A percentile compares a stretch with the other conserved stretches of the same genome.
Conservation (phyloP, 2,888 invertebrate genomes). For the Cantharis rustica region DNA sequence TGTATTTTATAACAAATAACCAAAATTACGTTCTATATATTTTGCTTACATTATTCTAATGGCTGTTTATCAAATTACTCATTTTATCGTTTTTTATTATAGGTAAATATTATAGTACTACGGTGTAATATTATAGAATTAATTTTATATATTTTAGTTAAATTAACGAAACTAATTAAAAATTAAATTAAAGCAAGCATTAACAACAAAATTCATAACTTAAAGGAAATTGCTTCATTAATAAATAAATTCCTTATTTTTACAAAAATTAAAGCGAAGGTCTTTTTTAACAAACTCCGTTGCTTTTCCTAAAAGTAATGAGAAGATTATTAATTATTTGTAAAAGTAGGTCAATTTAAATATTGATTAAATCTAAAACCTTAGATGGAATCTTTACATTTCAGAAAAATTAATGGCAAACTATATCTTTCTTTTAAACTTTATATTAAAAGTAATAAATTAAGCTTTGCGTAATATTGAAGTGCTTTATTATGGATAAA, state of each 20-base stretch:
- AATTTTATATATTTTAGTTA: neutral
- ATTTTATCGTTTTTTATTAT: too few species aligned
- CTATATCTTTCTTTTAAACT: neutral
- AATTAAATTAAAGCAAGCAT: neutral
- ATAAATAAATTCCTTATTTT: neutral
- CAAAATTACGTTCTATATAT: too few species aligned
- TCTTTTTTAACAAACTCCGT: neutral
- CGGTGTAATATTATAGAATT: too few species aligned
- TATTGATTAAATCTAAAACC: neutral
- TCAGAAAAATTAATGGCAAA: neutral
- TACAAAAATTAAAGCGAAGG: neutral
- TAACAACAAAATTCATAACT: neutral
- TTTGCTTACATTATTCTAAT: too few species aligned
- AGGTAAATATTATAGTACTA: too few species aligned
- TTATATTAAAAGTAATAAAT: neutral
- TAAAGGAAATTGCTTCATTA: neutral
- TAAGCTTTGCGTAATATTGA: neutral
- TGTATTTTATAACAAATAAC: too few species aligned
- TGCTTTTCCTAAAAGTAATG: neutral
- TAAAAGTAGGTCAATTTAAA: neutral
- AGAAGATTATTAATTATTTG: neutral
- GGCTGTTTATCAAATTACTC: too few species aligned
- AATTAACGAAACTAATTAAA: neutral
- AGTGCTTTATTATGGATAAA: neutral
- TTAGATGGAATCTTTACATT: neutral